phyloP scores from a whole-genome alignment of 2,888 invertebrate species.

The Ashinkailepas kermadecensis region DNA sequence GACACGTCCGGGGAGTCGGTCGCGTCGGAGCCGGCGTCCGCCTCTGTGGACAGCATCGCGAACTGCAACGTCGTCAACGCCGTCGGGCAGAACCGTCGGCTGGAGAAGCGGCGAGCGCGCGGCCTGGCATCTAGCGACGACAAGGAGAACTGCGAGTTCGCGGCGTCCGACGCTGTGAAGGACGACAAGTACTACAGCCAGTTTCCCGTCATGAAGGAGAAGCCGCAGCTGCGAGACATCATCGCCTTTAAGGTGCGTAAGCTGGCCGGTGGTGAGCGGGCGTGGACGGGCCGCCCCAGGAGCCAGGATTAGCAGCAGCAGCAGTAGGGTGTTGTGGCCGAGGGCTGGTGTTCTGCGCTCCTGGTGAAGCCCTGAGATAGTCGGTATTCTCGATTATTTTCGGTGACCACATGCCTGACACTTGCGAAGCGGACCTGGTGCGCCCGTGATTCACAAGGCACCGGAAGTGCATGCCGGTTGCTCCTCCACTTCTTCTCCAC shows the following conservation, averaged over 20 bases:
- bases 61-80: constrained; percentile 9
- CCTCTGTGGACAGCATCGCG: not conserved
- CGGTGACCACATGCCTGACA: too few relatives aligned
- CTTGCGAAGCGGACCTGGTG: too few relatives aligned
- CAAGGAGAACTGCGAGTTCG: not conserved
- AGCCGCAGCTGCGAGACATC: not conserved
- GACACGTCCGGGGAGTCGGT: not conserved
- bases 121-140: not conserved
- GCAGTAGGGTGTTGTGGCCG: too few relatives aligned
- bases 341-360: too few relatives aligned
- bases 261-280: too few relatives aligned
- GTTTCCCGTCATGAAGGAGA: constrained; percentile 1
- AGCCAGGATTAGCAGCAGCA: too few relatives aligned
- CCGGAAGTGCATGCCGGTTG: too few relatives aligned
- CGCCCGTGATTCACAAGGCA: too few relatives aligned
- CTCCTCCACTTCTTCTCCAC: too few relatives aligned
- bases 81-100: not conserved
- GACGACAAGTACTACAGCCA: not conserved
- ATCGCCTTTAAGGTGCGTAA: not conserved
- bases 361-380: too few relatives aligned
- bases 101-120: constrained; percentile 6
- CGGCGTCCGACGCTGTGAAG: not conserved
- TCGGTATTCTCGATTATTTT: too few relatives aligned
- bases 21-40: not conserved
- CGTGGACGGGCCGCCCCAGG: too few relatives aligned